Base-by-base conservation (phyloP, 2,888 invertebrate species). In the Nemotelus pantherinus region DNA sequence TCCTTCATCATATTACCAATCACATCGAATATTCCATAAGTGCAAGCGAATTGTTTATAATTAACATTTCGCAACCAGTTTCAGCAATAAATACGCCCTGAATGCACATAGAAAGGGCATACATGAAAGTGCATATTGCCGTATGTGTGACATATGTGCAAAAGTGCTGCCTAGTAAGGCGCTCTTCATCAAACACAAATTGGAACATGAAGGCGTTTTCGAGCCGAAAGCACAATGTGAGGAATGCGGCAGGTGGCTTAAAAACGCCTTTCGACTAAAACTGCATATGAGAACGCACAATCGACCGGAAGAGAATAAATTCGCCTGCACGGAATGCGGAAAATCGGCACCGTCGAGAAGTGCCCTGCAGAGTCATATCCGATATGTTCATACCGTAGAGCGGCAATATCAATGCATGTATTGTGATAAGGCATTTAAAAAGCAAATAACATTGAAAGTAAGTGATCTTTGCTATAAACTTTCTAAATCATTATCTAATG, bases 371-470 rank as follows among this genome's bases (percentile, higher is more conserved):
- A 80, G 77, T 58, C 81, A 81, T 43, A 77, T 79, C 7, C 60
- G 76, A 7, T 77, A 77, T 64, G 81, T 81, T 44, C 81, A 81
- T 58, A 72, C 68, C 39, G 77, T 77, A 55, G 65, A 68, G 39
- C 65, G 78, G 47, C 57, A 50, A 45, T 76, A 68, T 57, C 75
- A 78, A 45, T 81, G 81, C 48, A 65, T 65, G 2, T 77, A 77
- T 43, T 81, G 81, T 65, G 77, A 79, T 7, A 80, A 80, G 60
- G 72, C 76, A 48, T 81, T 81, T 58, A 80, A 80, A 76, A 75
- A 76, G 3, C 53, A 76, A 9, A 48, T 76, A 41, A 55, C 47
- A 45, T 76, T 78, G 45, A 76, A 68, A 47, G 76, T 70, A 70
- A 70, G 70, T 70, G 70, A 53, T 63, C 43, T 63, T 63, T 58